Percentiles rank a stretch among this genome's conserved stretches.
These are phyloP conservation scores for Chloroclysta siterata DNA, from an alignment of 2,888 invertebrate species.

Conservation along the genomic window DNA sequence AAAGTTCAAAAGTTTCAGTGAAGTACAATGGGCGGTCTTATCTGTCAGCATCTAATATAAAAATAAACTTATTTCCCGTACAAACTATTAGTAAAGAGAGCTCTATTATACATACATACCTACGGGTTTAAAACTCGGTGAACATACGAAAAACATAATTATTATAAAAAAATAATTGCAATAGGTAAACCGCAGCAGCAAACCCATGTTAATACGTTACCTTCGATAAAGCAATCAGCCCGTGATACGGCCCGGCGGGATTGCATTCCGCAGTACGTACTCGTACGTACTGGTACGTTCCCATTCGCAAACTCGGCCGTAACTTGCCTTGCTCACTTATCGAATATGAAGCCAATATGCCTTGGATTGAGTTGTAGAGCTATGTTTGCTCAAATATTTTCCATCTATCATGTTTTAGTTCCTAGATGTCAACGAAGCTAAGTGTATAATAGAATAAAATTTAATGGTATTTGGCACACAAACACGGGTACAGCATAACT, in stretches of 20 bases:
- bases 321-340: slow-evolving; percentile 23
- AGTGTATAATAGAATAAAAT: too few relatives aligned
- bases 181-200: slow-evolving; percentile 10
- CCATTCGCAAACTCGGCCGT: slow-evolving; percentile 21
- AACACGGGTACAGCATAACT: too few relatives aligned
- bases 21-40: too few relatives aligned
- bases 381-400: neutral
- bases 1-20: too few relatives aligned
- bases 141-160: too few relatives aligned
- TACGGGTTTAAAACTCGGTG: too few relatives aligned
- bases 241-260: slow-evolving; percentile 34
- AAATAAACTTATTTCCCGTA: too few relatives aligned
- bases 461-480: too few relatives aligned
- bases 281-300: neutral
- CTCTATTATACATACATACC: too few relatives aligned
- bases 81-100: too few relatives aligned
- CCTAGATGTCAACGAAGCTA: neutral
- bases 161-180: slow-evolving; percentile 16
- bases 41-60: too few relatives aligned
- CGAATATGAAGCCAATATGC: slow-evolving; percentile 21
- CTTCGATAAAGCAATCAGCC: slow-evolving; percentile 42
- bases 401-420: neutral
- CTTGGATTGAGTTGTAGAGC: neutral
- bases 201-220: slow-evolving; percentile 36
- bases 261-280: slow-evolving; percentile 30